Evolutionary conservation across 2,888 invertebrate genomes (phyloP).

Genomic region (Netelia inedita): DNA sequence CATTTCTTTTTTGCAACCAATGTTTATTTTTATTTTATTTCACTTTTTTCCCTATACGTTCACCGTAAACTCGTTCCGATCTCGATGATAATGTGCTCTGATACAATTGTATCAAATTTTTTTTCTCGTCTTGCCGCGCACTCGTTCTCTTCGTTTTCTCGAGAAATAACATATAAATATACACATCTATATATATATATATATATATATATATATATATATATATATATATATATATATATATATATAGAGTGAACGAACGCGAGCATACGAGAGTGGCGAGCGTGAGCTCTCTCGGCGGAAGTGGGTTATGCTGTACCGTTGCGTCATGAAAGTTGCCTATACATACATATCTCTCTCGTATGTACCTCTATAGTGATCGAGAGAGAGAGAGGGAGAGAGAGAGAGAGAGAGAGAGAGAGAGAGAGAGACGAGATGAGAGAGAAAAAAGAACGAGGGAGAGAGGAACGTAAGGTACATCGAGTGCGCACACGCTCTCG

Average conservation of each 20-base stretch:
- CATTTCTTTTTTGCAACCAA: no score
- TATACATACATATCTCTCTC: constrained; percentile 47
- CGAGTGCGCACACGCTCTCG: constrained; percentile 46
- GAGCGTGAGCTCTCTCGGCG: constrained; percentile 52
- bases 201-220: no score
- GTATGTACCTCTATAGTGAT: constrained; percentile 26
- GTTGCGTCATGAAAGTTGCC: constrained; percentile 68
- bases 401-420: constrained; percentile 17
- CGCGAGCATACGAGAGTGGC: constrained; percentile 32
- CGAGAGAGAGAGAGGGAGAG: constrained; percentile 20
- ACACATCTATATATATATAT: no score
- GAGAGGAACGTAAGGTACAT: constrained; percentile 57
- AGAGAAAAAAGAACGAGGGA: constrained; percentile 19
- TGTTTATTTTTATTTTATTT: no score
- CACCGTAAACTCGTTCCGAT: no score
- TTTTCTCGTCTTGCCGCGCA: no score
- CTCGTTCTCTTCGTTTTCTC: no score
- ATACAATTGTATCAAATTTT: no score
- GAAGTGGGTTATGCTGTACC: constrained; percentile 68
- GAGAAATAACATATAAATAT: no score
- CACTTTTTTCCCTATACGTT: no score
- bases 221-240: not conserved
- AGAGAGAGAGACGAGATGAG: constrained; percentile 31
- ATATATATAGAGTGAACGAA: constrained; percentile 49
- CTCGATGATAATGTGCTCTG: no score